Base-by-base conservation (phyloP, 2,888 invertebrate genomes). In the Catocala sponsa region DNA sequence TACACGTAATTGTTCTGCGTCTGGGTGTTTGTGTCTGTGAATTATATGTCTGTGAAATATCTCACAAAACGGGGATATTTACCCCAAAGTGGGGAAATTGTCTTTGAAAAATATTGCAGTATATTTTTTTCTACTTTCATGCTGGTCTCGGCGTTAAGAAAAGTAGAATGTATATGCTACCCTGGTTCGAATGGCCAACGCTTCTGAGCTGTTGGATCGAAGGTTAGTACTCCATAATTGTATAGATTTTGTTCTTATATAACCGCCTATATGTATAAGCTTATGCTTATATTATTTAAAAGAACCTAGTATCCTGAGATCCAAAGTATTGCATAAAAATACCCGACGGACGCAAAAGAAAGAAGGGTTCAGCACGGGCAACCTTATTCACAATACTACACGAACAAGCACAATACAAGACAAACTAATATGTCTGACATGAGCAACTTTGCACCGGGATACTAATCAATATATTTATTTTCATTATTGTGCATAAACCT, bases 121-220 rank as follows among this genome's bases (percentile, higher is more conserved):
- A 57, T 33, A 58, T 51, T 55, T 63, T 63, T 63, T 63, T 63
- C 58, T 63, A 63, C 41, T 63, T 63, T 63, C 63, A 63, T 63
- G 63, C 63, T 56, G 56, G 48, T 42, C 55, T 41, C 25, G 63
- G 53, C 58, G 63, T 58, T 63, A 63, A 63, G 63, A 58, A 59
- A 54, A 54, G n/a, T 59, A 63, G 33, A 63, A 63, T 63, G 63
- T 63, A 63, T 63, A 63, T 63, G 63, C 63, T 63, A 55, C 63
- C 63, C 43, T 63, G 63, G 63, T 63, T 63, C 38, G 63, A 63
- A 63, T 63, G 63, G 63, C 63, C 63, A 51, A 51, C 54, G 35
- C 55, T 63, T 38, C 55, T 54, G 42, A 63, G 63, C 63, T 56
- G 58, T 59, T 63, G 63, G 63, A 63, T 15, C 42, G 51, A 59